Percentiles rank a stretch among this genome's conserved stretches.
Evolutionary conservation across 2,113 vertebrate genomes (phyloP).

Genomic region (Pangasianodon gigas): DNA sequence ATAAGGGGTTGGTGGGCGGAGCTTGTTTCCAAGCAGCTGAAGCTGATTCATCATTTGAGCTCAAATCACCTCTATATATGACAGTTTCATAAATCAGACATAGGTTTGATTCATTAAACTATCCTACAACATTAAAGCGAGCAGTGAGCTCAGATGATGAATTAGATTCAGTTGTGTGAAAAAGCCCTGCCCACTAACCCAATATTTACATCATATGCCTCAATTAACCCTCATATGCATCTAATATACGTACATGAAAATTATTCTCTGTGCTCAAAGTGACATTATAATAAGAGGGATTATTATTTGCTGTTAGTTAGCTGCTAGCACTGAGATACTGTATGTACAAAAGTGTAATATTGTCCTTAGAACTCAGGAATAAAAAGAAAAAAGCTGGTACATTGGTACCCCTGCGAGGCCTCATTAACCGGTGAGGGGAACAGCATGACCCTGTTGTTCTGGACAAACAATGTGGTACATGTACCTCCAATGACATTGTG

Average conservation of each 20-base stretch:
- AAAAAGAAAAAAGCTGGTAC: neutral
- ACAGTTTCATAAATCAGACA: neutral
- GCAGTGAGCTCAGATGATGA: neutral
- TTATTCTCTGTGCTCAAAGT: neutral
- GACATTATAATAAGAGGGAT: neutral
- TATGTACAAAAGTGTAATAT: neutral
- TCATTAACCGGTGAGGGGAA: neutral
- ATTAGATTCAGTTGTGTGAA: neutral
- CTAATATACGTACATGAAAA: neutral
- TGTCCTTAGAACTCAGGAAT: neutral
- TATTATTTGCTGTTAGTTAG: neutral
- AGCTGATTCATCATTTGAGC: neutral
- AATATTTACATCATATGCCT: neutral
- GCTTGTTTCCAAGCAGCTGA: neutral
- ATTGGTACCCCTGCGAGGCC: neutral
- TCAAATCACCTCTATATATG: neutral
- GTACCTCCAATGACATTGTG: conserved; percentile 8
- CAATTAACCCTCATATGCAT: neutral
- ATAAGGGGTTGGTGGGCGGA: neutral
- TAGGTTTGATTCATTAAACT: neutral
- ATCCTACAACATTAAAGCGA: neutral
- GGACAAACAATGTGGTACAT: conserved; percentile 1
- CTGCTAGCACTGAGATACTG: neutral
- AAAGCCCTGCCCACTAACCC: neutral
- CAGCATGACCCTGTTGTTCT: conserved; percentile 18